These are phyloP conservation scores for Actenoides hombroni DNA, from an alignment of 2,113 vertebrate species.

Conservation along the genomic window DNA sequence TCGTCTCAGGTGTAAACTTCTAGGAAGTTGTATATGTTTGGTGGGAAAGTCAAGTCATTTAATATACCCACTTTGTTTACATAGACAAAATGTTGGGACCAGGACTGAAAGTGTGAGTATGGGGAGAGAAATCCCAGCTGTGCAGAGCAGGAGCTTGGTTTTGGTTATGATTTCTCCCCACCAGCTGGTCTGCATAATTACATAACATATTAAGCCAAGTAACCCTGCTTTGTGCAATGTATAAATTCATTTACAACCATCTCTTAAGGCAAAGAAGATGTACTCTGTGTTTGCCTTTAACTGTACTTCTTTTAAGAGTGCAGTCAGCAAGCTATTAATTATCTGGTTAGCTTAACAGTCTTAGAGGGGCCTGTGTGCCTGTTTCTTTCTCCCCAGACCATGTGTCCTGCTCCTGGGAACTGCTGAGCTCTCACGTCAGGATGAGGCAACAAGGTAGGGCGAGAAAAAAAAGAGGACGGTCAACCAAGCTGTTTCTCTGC, in stretches of 20 bases:
- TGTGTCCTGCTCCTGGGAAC: background rate
- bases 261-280: background rate
- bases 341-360: background rate
- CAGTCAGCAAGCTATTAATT: background rate
- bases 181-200: background rate
- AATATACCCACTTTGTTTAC: background rate
- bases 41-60: background rate
- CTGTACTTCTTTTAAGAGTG: background rate
- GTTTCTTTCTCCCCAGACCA: background rate
- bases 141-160: background rate
- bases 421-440: background rate
- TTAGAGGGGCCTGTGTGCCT: background rate
- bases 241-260: background rate
- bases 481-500: background rate
- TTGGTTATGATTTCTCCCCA: background rate
- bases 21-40: background rate
- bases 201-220: background rate
- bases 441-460: background rate
- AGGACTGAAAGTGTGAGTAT: background rate
- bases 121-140: background rate
- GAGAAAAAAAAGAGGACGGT: background rate
- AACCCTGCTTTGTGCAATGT: background rate
- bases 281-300: background rate
- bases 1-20: background rate
- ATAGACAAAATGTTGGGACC: background rate